A percentile compares a stretch with the other conserved stretches of the same genome.
These are phyloP conservation scores for Tapera naevia DNA, from an alignment of 2,797 vertebrate genomes.

Conservation along the genomic window DNA sequence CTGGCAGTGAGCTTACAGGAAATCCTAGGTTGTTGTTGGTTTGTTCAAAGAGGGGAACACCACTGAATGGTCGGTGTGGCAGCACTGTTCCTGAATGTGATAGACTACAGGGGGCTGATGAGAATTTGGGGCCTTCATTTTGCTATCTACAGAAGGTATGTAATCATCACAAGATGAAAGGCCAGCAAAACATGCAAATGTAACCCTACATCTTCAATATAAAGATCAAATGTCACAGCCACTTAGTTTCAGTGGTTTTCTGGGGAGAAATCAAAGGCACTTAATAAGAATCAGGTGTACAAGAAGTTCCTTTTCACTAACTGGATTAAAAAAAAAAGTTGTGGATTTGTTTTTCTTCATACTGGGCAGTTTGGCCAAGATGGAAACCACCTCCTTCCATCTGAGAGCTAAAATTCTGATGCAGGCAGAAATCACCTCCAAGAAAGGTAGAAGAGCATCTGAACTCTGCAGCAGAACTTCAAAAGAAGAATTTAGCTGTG, in stretches of 20 bases:
- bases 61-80: not conserved
- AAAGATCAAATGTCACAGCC: slow-evolving; percentile 59
- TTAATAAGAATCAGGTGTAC: slow-evolving; percentile 58
- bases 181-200: slow-evolving; percentile 46
- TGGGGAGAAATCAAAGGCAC: slow-evolving; percentile 45
- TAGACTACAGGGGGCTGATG: not conserved
- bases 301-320: slow-evolving; percentile 58
- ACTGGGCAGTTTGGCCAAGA: slow-evolving; percentile 30
- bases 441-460: not conserved
- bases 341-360: slow-evolving; percentile 45
- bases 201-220: slow-evolving; percentile 35
- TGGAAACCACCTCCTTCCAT: slow-evolving; percentile 37
- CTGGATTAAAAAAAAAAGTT: slow-evolving; percentile 55
- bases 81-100: not conserved
- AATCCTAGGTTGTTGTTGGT: not conserved
- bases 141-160: not conserved
- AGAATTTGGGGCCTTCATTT: not conserved
- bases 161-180: slow-evolving; percentile 33
- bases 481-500: not conserved
- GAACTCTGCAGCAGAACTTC: not conserved
- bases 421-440: not conserved
- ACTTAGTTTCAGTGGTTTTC: slow-evolving; percentile 62
- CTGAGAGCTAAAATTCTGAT: slow-evolving; percentile 37
- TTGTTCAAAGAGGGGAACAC: rapidly evolving
- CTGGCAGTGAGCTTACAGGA: not conserved